Conservation (phyloP, 2,888 invertebrate genomes). For the Chymomyza fuscimana region DNA sequence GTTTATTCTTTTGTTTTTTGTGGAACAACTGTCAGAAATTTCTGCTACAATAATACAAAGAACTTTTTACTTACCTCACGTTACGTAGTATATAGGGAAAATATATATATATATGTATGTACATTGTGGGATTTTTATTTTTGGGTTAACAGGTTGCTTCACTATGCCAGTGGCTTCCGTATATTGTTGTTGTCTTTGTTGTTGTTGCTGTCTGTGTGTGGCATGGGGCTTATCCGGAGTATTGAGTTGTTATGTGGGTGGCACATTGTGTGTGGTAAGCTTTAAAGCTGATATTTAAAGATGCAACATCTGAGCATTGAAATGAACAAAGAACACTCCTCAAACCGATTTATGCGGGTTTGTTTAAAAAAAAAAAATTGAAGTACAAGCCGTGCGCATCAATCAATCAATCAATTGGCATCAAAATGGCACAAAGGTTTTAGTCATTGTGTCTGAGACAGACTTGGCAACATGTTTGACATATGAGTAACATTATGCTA, state of each 20-base stretch:
- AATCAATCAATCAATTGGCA: conserved; percentile 59
- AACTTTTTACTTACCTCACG: conserved; percentile 52
- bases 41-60: conserved; percentile 61
- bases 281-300: background rate
- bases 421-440: background rate
- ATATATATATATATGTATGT: background rate
- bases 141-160: conserved; percentile 59
- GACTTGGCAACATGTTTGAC: background rate
- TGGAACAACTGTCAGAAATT: conserved; percentile 51
- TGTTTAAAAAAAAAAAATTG: background rate
- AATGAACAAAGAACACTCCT: background rate
- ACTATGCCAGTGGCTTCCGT: conserved; percentile 30
- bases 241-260: background rate
- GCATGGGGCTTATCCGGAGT: background rate
- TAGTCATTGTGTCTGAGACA: background rate
- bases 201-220: background rate
- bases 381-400: conserved; percentile 36
- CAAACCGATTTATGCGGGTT: background rate
- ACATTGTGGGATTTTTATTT: conserved; percentile 19
- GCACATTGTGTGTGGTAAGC: background rate
- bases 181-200: background rate
- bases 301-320: background rate
- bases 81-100: background rate
- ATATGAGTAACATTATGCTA: background rate
- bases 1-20: conserved; percentile 15